Evolutionary conservation across 2,797 vertebrate species (phyloP).

Genomic region (Neosilurus mollespiculum): DNA sequence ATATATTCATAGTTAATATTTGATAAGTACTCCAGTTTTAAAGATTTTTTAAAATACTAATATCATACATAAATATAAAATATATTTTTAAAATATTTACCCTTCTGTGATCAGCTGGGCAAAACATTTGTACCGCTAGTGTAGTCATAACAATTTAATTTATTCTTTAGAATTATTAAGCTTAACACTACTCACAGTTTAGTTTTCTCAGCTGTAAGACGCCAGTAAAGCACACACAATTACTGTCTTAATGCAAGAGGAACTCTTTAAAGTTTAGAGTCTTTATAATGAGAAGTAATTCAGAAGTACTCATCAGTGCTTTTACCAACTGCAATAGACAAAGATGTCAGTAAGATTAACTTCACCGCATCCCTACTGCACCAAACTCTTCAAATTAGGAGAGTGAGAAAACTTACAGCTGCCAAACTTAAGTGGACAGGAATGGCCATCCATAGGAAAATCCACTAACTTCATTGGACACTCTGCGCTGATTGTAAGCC

Average conservation of each 20-base stretch:
- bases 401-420: constrained; percentile 85
- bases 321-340: background rate
- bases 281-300: constrained; percentile 29
- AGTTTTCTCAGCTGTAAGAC: constrained; percentile 1
- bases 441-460: constrained; percentile 98
- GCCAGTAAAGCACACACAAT: background rate
- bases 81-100: no score
- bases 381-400: background rate
- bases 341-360: constrained; percentile 26
- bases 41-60: no score
- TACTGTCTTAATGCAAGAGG: constrained; percentile 13
- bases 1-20: no score
- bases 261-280: constrained; percentile 22
- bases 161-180: background rate
- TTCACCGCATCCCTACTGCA: background rate
- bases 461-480: constrained; percentile 98
- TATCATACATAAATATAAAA: no score
- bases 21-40: no score
- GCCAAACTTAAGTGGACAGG: constrained; percentile 97
- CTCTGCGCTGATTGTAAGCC: constrained; percentile 94
- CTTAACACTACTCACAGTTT: background rate
- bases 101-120: background rate
- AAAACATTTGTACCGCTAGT: background rate
- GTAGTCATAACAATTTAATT: background rate
- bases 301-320: constrained; percentile 8